A percentile compares a stretch with the other conserved stretches of the same genome.
phyloP scores from a whole-genome alignment of 2,113 vertebrate species.

The Sitta europaea region DNA sequence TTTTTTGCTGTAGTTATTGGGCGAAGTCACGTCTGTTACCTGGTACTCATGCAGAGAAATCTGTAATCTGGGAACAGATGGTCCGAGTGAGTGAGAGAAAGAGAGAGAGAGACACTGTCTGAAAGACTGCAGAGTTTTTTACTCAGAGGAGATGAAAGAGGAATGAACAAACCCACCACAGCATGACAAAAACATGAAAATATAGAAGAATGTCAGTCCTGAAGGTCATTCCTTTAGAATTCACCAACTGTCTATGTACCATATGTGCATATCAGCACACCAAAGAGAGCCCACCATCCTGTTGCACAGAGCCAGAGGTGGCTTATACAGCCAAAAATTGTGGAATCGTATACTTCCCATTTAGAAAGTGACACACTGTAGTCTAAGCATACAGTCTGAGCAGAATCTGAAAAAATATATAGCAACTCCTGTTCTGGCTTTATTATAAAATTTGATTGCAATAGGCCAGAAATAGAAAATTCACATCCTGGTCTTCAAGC shows the following conservation, averaged over 20 bases:
- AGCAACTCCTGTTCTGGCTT: neutral
- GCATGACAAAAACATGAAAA: slow-evolving; percentile 52
- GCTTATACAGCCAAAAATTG: neutral
- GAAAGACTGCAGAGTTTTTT: slow-evolving; percentile 28
- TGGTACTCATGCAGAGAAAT: slow-evolving; percentile 68
- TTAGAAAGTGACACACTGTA: neutral
- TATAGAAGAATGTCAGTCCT: slow-evolving; percentile 41
- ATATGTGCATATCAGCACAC: neutral
- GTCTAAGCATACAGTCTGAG: neutral
- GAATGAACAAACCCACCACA: slow-evolving; percentile 44
- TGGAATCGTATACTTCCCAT: neutral
- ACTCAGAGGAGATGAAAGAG: slow-evolving; percentile 26
- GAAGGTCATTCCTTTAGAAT: slow-evolving; percentile 56
- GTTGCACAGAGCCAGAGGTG: neutral
- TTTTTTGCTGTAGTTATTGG: slow-evolving; percentile 63
- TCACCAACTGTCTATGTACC: slow-evolving; percentile 10
- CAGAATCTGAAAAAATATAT: neutral
- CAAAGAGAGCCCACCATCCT: neutral
- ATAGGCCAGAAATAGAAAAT: neutral
- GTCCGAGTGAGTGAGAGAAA: slow-evolving; percentile 34
- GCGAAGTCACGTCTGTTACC: slow-evolving; percentile 64
- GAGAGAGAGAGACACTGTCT: slow-evolving; percentile 52
- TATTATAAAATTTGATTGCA: neutral
- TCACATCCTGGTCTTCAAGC: neutral
- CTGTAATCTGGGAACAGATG: slow-evolving; percentile 70